These are phyloP conservation scores for Druceiella hillmani DNA, from an alignment of 2,888 invertebrate species.

Conservation along the genomic window DNA sequence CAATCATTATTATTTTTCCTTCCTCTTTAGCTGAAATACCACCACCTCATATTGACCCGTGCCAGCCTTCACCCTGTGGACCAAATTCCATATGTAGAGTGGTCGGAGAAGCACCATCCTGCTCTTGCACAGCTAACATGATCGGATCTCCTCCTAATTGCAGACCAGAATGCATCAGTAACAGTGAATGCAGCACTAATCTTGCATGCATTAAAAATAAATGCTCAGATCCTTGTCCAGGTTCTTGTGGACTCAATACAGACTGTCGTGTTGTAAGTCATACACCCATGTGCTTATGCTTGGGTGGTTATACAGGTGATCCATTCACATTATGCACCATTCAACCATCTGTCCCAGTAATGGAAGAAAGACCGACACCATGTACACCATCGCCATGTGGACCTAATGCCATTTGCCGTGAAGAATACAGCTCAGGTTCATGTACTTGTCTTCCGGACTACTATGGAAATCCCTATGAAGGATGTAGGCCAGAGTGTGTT, in stretches of 20 bases:
- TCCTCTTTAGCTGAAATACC: constrained; percentile 51
- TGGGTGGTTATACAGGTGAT: constrained; percentile 63
- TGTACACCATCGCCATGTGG: constrained; percentile 63
- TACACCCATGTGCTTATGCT: constrained; percentile 62
- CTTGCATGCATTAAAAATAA: constrained; percentile 64
- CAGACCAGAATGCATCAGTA: constrained; percentile 62
- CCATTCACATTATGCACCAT: constrained; percentile 62
- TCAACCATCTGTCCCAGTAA: constrained; percentile 27
- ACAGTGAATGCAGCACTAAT: constrained; percentile 58
- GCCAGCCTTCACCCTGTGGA: constrained; percentile 63
- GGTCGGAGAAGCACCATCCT: constrained; percentile 54
- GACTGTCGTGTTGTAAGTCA: constrained; percentile 70
- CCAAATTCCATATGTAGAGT: constrained; percentile 58
- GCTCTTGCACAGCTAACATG: constrained; percentile 59
- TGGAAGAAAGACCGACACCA: constrained; percentile 47
- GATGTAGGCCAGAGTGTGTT: constrained; percentile 67
- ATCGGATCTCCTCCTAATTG: constrained; percentile 60
- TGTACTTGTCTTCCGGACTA: constrained; percentile 67
- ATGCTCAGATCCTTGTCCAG: constrained; percentile 65
- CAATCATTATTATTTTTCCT: no score
- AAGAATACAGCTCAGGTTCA: constrained; percentile 55
- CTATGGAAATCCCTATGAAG: constrained; percentile 71
- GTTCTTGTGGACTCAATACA: constrained; percentile 62
- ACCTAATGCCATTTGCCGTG: constrained; percentile 58
- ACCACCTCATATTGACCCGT: constrained; percentile 51